Base-by-base conservation (phyloP, 2,113 vertebrate genomes). In the Stomatorhinus ivindoensis region DNA sequence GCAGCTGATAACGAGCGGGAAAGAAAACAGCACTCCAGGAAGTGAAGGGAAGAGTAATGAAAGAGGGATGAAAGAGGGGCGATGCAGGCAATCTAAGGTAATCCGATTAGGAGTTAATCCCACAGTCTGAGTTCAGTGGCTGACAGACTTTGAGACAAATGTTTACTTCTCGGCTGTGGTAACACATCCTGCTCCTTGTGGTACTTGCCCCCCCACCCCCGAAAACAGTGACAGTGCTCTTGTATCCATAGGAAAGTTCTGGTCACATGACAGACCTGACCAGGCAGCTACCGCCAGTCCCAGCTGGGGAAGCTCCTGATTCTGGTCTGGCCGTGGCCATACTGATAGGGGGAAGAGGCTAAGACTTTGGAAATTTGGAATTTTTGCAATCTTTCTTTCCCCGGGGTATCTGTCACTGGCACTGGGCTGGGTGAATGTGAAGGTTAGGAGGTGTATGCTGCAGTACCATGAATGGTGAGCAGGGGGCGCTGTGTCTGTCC, bases 41-140 rank as follows among this genome's bases (percentile, higher is more conserved):
- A 55, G 51, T 48, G 47, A 91, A 27, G 50, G 50, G 35, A 88
- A 85, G 89, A 80, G 80, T 73, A 89, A 89, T 86, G 58, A 90
- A 24, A 27, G 10, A 11, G 11, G n/a, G 55, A 27, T 31, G 84
- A 13, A n/a, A 35, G 65, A 31, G 46, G 51, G 10, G 87, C 31
- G 89, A 87, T 65, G 53, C 17, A 17, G 85, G 53, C 87, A 87
- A 46, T 89, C 89, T 89, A 88, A 90, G 84, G 58, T 89, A 89
- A 91, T 90, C 86, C 86, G 90, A 89, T 90, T 91, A 89, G 90
- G 21, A 86, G 87, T 27, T 87, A 88, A 91, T 88, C 88, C 88
- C 80, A 61, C 89, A 35, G 69, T 90, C 69, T 24, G 19, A 58
- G 89, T 83, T 89, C 51, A 89, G 88, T 17, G 48, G 51, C 50